phyloP scores from a whole-genome alignment of 2,797 vertebrate genomes.

The Leptoclinus maculatus region DNA sequence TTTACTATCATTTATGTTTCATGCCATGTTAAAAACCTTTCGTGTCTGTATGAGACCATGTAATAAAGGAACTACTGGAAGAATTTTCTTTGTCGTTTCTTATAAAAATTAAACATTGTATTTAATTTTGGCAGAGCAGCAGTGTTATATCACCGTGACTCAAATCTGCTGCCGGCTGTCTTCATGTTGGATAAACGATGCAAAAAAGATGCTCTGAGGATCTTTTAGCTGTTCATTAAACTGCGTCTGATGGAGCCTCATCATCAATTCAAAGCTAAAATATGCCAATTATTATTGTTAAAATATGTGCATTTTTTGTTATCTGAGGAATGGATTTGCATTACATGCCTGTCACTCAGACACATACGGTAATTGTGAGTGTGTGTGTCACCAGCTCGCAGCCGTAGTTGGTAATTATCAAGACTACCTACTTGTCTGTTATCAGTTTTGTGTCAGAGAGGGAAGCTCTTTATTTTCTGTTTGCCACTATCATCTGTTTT shows the following conservation, averaged over 20 bases:
- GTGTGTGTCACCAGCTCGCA: not conserved
- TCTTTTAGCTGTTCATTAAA: not conserved
- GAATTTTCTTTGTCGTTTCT: not conserved
- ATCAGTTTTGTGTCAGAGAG: too few relatives aligned
- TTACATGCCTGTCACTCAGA: not conserved
- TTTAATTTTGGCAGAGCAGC: not conserved
- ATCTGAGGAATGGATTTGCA: not conserved
- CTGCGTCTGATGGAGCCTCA: not conserved
- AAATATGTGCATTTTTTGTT: not conserved
- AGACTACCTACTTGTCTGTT: too few relatives aligned
- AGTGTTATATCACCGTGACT: not conserved
- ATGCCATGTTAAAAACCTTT: fast-evolving
- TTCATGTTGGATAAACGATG: too few relatives aligned
- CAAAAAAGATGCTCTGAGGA: not conserved
- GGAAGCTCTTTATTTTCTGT: too few relatives aligned
- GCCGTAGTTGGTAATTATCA: not conserved
- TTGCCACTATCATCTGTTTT: too few relatives aligned
- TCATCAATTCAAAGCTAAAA: not conserved
- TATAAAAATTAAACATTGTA: not conserved
- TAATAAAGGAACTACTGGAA: not conserved
- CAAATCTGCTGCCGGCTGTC: not conserved
- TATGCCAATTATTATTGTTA: not conserved
- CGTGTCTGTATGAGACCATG: not conserved
- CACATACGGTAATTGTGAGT: not conserved
- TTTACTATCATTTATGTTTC: not conserved